Base-by-base conservation (phyloP, 2,113 vertebrate genomes). In the Myotis yumanensis region DNA sequence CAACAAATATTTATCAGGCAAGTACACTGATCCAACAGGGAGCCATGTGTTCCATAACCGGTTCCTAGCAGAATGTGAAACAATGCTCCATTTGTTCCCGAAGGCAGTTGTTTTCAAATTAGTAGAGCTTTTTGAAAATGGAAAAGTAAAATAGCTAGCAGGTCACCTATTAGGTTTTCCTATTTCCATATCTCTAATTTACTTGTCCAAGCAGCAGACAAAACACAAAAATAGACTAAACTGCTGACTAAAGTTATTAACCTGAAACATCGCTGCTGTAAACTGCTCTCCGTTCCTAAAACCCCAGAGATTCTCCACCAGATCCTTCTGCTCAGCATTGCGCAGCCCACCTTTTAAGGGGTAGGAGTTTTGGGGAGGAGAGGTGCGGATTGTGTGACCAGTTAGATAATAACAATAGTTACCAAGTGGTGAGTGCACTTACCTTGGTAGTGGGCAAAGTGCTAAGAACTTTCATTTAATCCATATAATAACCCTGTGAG, bases 1-100 rank as follows among this genome's bases (percentile, higher is more conserved):
- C 72, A 94, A 52, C 86, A 94, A 93, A 83, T 79, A 92, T 93
- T 97, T 96, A 92, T 93, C 79, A 93, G 86, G 43, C 68, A 86
- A 64, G 35, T n/a, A 79, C 77, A 95, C 62, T 20, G 30, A 46
- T 32, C 52, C 25, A 80, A 48, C 54, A 72, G 57, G 77, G 52
- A 86, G 52, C 25, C 71, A 40, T 54, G 32, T 51, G 25, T 77
- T 90, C 77, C 86, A 28, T 52, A n/a, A 73, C 40, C 32, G 14
- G 6, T 52, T 89, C 57, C 57, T 66, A 71, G 93, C 35, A 93
- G 52, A 89, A 82, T 15, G 14, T 40, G 76, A 89, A 82, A 89
- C 82, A 94, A 71, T 69, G 73, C 54, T n/a, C 86, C 35, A 0
- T 93, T 96, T 94, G 76, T 89, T 90, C 87, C 76, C 22, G 40